Conservation (phyloP, 53 echinoderm and acorn worm species). For the Holothuria leucospilota region DNA sequence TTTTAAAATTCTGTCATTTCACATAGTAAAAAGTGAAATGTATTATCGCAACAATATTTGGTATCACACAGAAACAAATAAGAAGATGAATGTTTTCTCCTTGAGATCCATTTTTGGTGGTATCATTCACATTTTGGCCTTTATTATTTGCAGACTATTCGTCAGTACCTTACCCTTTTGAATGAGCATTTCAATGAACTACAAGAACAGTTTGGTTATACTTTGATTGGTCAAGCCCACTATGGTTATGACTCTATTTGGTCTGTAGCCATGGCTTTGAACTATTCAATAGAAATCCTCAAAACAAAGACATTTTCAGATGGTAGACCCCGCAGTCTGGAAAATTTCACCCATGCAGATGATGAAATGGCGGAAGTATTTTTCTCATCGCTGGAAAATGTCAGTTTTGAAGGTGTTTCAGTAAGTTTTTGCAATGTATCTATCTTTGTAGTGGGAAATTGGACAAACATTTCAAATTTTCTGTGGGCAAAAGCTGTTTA, state of each 20-base stretch:
- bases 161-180: constrained; percentile 53
- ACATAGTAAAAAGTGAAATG: too few species aligned
- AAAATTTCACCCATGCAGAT: constrained; percentile 69
- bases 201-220: constrained; percentile 62
- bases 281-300: constrained; percentile 52
- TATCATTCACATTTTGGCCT: not conserved
- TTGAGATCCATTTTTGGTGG: too few species aligned
- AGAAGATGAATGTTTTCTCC: too few species aligned
- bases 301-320: constrained; percentile 33
- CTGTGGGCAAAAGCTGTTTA: too few species aligned
- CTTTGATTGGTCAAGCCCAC: constrained; percentile 34
- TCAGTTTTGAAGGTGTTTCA: constrained; percentile 55
- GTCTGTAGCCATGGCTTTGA: constrained; percentile 66
- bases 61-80: too few species aligned
- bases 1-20: too few species aligned
- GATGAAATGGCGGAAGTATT: constrained; percentile 61
- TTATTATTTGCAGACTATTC: constrained; percentile 59
- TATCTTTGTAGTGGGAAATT: too few species aligned
- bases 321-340: constrained; percentile 35
- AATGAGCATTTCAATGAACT: constrained; percentile 55
- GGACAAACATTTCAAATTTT: too few species aligned
- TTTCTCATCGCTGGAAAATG: constrained; percentile 48
- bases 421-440: not conserved
- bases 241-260: constrained; percentile 69
- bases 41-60: too few species aligned